Percentiles rank a stretch among this genome's conserved stretches.
These are phyloP conservation scores for Bellardia pandia DNA, from an alignment of 2,888 invertebrate genomes.

Conservation along the genomic window DNA sequence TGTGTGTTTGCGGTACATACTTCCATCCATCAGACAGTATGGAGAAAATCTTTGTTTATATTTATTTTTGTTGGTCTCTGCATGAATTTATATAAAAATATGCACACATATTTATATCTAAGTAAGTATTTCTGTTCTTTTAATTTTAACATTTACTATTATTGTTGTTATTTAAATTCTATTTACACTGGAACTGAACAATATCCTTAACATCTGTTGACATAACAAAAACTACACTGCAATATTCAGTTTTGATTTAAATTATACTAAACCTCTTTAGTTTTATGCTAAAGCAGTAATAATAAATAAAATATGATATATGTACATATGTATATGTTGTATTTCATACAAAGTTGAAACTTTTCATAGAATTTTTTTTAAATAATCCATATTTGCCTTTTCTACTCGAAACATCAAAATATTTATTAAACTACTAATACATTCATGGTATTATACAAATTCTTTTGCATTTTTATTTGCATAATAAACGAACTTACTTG, in stretches of 20 bases:
- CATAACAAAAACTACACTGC: slow-evolving; percentile 2
- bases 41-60: slow-evolving; percentile 41
- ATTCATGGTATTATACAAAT: too few relatives aligned
- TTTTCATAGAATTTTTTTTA: not conserved
- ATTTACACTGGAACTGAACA: slow-evolving; percentile 52
- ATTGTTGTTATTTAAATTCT: slow-evolving; percentile 18
- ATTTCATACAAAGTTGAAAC: not conserved
- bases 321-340: too few relatives aligned
- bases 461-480: too few relatives aligned
- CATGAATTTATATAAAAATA: not conserved
- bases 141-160: slow-evolving; percentile 10
- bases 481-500: not conserved
- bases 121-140: not conserved
- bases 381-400: not conserved
- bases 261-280: not conserved
- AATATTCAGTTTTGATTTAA: slow-evolving; percentile 37
- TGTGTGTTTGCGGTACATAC: slow-evolving; percentile 50
- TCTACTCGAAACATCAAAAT: not conserved
- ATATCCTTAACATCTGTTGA: slow-evolving; percentile 33
- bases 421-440: too few relatives aligned
- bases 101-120: not conserved
- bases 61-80: slow-evolving; percentile 23
- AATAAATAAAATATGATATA: not conserved
- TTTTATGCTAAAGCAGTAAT: not conserved
- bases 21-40: slow-evolving; percentile 38